These are phyloP conservation scores for Stegastes partitus DNA, from an alignment of 2,113 vertebrate species.

Conservation along the genomic window DNA sequence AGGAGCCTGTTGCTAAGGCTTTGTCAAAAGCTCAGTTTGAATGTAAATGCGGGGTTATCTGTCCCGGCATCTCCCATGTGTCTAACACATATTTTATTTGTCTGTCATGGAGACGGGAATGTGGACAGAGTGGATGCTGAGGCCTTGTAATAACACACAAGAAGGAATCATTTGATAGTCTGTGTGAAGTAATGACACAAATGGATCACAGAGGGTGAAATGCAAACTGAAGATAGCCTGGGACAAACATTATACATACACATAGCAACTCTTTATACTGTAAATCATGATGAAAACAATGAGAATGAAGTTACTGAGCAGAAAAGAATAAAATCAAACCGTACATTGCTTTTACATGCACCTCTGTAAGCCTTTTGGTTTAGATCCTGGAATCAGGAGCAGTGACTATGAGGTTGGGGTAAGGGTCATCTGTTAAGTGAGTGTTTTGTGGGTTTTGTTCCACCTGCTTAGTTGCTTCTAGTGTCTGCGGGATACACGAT, in stretches of 20 bases:
- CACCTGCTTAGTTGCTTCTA: conserved; percentile 41
- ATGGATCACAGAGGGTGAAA: conserved; percentile 14
- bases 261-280: neutral
- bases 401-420: conserved; percentile 25
- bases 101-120: conserved; percentile 89
- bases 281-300: neutral
- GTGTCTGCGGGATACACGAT: conserved; percentile 70
- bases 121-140: conserved; percentile 74
- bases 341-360: neutral
- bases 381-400: conserved; percentile 8
- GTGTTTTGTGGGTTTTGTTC: conserved; percentile 62
- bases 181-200: conserved; percentile 41
- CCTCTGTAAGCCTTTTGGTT: neutral
- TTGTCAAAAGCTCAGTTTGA: conserved; percentile 97
- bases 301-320: neutral
- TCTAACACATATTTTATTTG: conserved; percentile 94
- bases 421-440: conserved; percentile 61
- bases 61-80: conserved; percentile 93
- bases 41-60: conserved; percentile 97
- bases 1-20: conserved; percentile 95
- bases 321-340: neutral
- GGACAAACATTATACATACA: conserved; percentile 8
- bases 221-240: conserved; percentile 13
- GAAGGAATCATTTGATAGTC: conserved; percentile 88
- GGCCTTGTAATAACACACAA: conserved; percentile 91